phyloP scores from a whole-genome alignment of 2,797 vertebrate species.

The Anomalospiza imberbis region DNA sequence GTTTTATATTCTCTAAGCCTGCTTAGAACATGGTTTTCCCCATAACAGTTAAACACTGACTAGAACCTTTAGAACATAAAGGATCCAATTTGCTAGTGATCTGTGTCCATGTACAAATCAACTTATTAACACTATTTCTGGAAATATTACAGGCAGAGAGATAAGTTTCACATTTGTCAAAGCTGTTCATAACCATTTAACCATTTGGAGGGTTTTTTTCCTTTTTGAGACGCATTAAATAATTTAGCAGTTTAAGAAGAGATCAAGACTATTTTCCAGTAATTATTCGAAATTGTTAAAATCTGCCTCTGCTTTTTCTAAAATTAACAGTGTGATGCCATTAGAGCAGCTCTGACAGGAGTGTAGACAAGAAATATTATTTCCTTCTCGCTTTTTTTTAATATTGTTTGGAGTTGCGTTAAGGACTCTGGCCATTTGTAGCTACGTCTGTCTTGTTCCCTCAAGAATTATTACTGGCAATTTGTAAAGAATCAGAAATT shows the following conservation, averaged over 20 bases:
- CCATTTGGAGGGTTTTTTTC: constrained; percentile 44
- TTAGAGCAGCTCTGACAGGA: not conserved
- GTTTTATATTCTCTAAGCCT: not conserved
- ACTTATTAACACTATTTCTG: constrained; percentile 70
- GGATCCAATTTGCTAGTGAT: constrained; percentile 64
- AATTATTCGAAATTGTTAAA: constrained; percentile 70
- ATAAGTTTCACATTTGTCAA: constrained; percentile 68
- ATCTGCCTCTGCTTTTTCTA: constrained; percentile 30
- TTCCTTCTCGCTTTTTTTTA: not conserved
- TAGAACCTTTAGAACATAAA: constrained; percentile 57
- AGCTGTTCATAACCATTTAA: constrained; percentile 69
- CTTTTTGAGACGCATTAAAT: constrained; percentile 54
- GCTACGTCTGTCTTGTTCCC: not conserved
- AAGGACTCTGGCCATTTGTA: constrained; percentile 21
- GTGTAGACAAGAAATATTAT: not conserved
- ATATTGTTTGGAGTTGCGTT: constrained; percentile 27
- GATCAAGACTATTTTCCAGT: constrained; percentile 63
- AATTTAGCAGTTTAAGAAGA: constrained; percentile 68
- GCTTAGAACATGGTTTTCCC: not conserved
- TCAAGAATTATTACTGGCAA: constrained; percentile 41
- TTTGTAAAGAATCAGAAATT: constrained; percentile 55
- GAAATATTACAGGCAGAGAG: constrained; percentile 66
- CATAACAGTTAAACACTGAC: constrained; percentile 47
- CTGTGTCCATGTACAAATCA: constrained; percentile 69
- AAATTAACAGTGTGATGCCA: not conserved